Percentiles rank a stretch among this genome's conserved stretches.
Evolutionary conservation across 2,797 vertebrate genomes (phyloP).

Genomic region (Pseudochirops cupreus): DNA sequence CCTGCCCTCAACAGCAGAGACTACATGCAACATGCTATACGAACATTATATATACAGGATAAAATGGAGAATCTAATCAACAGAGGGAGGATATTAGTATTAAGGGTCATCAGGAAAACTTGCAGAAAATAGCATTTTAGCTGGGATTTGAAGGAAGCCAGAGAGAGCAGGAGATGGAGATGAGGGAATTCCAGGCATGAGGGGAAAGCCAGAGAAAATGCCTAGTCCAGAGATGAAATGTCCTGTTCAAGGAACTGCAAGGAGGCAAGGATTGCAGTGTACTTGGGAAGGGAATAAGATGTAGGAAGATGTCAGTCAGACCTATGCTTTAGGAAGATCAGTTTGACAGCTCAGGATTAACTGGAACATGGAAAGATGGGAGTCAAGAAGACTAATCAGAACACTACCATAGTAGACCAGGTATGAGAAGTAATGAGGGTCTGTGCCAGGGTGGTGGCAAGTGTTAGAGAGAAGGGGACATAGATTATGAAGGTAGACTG

Average conservation of each 20-base stretch:
- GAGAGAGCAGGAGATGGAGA: background rate
- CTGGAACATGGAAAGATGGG: background rate
- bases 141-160: background rate
- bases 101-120: background rate
- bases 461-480: background rate
- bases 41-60: too few relatives aligned
- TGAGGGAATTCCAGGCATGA: background rate
- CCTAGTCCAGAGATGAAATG: background rate
- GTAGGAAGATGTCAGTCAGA: background rate
- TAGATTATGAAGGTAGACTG: background rate
- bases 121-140: too few relatives aligned
- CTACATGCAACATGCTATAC: too few relatives aligned
- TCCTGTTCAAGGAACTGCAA: background rate
- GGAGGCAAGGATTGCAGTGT: background rate
- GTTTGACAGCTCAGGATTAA: background rate
- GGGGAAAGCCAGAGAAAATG: background rate
- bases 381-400: background rate
- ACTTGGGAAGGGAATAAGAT: background rate
- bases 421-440: background rate
- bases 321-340: background rate
- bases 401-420: background rate
- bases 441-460: background rate
- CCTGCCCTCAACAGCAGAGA: too few relatives aligned
- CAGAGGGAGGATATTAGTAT: background rate
- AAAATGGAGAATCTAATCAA: background rate